phyloP scores from a whole-genome alignment of 2,888 invertebrate species.

The Hedychridium roseum region DNA sequence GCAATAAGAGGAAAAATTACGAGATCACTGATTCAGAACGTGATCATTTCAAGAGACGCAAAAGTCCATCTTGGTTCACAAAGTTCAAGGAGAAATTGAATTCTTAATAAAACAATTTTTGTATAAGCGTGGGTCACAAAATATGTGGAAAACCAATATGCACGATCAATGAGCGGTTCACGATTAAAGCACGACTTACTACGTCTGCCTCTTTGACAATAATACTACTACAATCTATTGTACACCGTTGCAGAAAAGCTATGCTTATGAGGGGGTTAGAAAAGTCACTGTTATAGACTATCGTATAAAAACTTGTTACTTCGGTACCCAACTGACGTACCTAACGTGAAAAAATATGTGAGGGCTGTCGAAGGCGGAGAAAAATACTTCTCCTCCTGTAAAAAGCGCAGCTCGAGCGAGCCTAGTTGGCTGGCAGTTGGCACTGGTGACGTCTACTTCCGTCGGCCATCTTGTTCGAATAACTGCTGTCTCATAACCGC shows the following conservation, averaged over 20 bases:
- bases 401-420: conserved; percentile 48
- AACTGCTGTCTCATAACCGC: conserved; percentile 34
- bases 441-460: conserved; percentile 63
- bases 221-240: conserved; percentile 25
- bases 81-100: no score
- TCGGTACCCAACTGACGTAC: conserved; percentile 38
- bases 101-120: no score
- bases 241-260: conserved; percentile 19
- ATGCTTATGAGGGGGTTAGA: conserved; percentile 15
- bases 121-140: no score
- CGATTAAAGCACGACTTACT: conserved; percentile 12
- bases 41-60: no score
- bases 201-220: conserved; percentile 28
- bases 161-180: conserved; percentile 22
- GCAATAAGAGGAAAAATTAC: conserved; percentile 48
- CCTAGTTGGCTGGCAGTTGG: conserved; percentile 57
- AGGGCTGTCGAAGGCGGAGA: conserved; percentile 38
- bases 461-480: conserved; percentile 46
- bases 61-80: no score
- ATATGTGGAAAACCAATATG: no score
- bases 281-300: conserved; percentile 16
- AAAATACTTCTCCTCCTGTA: conserved; percentile 48
- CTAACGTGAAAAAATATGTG: conserved; percentile 39
- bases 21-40: conserved; percentile 21
- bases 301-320: conserved; percentile 10